Conservation (phyloP, 2,797 vertebrate genomes). For the Glyptemys insculpta region DNA sequence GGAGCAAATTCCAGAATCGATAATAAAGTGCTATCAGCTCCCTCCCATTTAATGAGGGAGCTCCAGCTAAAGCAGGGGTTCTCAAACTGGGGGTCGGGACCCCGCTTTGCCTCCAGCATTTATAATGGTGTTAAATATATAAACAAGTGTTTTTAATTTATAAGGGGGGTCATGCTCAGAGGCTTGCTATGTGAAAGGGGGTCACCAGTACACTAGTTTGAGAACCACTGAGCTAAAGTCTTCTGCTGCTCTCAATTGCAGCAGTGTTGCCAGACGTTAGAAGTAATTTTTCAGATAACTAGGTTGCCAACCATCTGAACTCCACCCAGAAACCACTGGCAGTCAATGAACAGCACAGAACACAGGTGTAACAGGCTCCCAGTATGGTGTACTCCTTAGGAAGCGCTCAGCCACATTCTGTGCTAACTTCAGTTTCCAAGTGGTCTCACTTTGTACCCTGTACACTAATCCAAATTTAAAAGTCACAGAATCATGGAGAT, state of each 20-base stretch:
- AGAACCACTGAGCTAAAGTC: neutral
- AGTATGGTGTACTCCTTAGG: neutral
- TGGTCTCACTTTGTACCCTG: neutral
- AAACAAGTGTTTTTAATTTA: no score
- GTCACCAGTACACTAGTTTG: no score
- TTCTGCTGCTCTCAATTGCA: neutral
- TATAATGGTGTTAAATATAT: no score
- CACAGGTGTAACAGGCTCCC: neutral
- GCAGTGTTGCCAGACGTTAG: accelerated
- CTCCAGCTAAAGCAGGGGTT: neutral
- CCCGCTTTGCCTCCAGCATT: no score
- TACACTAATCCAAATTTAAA: neutral
- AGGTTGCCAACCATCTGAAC: neutral
- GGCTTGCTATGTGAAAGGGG: no score
- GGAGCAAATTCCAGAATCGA: neutral
- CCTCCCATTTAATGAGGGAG: neutral
- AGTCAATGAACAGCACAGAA: neutral
- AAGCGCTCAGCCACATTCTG: neutral
- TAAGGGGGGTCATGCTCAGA: no score
- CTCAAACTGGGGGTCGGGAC: no score
- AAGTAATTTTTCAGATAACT: neutral
- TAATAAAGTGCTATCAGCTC: neutral
- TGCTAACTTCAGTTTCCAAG: neutral
- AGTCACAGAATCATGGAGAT: neutral
- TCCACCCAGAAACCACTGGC: neutral